Conservation (phyloP, 2,888 invertebrate genomes). For the Norana najaformis region DNA sequence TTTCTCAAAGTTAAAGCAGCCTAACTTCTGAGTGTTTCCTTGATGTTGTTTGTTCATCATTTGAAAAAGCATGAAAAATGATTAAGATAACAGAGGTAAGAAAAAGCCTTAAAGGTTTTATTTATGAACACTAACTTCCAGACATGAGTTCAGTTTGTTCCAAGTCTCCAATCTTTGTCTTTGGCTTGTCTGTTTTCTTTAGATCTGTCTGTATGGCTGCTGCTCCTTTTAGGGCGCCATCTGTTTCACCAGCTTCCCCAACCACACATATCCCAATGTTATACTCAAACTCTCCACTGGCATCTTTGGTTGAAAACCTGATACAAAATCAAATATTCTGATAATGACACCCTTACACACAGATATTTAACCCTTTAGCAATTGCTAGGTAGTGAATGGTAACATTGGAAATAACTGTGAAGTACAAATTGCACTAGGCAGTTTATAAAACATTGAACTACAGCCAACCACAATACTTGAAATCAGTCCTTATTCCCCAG, state of each 20-base stretch:
- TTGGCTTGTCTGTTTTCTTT: background rate
- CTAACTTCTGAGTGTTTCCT: background rate
- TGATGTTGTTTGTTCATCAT: background rate
- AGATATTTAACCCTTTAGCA: too few species aligned
- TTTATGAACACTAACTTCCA: background rate
- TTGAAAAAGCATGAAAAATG: background rate
- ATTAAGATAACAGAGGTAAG: background rate
- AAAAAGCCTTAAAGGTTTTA: background rate
- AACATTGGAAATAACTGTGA: too few species aligned
- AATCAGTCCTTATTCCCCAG: too few species aligned
- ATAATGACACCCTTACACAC: background rate
- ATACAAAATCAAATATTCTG: background rate
- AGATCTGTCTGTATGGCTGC: background rate
- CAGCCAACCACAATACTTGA: too few species aligned
- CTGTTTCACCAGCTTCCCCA: background rate
- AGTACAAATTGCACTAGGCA: too few species aligned
- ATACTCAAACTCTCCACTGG: background rate
- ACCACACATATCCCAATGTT: background rate
- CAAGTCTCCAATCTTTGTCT: constrained; percentile 5
- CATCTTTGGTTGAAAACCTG: background rate
- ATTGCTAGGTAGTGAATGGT: too few species aligned
- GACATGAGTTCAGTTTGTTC: background rate
- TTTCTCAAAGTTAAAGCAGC: background rate
- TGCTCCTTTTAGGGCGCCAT: background rate
- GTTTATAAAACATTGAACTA: too few species aligned